A percentile compares a stretch with the other conserved stretches of the same genome.
These are phyloP conservation scores for Mycetomoellerius zeteki DNA, from an alignment of 1,140 invertebrate genomes.

Conservation along the genomic window DNA sequence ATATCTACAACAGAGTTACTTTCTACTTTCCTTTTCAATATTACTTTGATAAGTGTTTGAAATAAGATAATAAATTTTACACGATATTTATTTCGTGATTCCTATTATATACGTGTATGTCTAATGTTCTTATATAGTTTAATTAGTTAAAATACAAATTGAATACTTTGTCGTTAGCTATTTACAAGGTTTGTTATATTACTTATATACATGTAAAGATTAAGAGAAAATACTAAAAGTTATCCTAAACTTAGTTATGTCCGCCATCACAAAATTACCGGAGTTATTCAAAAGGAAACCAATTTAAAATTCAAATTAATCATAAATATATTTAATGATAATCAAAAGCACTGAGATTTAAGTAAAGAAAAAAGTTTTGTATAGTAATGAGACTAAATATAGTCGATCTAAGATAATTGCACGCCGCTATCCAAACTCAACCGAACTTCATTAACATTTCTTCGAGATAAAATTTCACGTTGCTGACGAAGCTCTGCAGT, in stretches of 20 bases:
- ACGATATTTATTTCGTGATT: not conserved
- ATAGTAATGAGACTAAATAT: conserved; percentile 42
- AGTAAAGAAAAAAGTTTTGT: conserved; percentile 17
- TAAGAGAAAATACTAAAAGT: not conserved
- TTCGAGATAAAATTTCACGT: conserved; percentile 57
- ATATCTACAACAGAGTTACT: not conserved
- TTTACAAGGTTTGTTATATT: not conserved
- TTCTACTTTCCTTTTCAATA: not conserved
- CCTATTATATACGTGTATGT: not conserved
- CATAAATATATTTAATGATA: conserved; percentile 24
- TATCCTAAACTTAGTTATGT: conserved; percentile 8
- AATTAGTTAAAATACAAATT: conserved; percentile 19
- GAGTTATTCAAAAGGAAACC: not conserved
- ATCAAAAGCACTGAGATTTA: conserved; percentile 1
- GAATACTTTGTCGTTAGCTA: not conserved
- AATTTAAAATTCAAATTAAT: conserved; percentile 15
- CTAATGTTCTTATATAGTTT: not conserved
- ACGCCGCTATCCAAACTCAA: conserved; percentile 32
- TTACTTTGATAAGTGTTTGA: conserved; percentile 19
- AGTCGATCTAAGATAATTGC: conserved; percentile 48
- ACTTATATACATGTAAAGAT: not conserved
- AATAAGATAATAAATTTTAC: conserved; percentile 34
- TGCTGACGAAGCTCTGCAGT: conserved; percentile 55
- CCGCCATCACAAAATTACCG: not conserved
- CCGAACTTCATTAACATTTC: conserved; percentile 53